Evolutionary conservation across 2,888 invertebrate genomes (phyloP).

Genomic region (Xylota sylvarum): DNA sequence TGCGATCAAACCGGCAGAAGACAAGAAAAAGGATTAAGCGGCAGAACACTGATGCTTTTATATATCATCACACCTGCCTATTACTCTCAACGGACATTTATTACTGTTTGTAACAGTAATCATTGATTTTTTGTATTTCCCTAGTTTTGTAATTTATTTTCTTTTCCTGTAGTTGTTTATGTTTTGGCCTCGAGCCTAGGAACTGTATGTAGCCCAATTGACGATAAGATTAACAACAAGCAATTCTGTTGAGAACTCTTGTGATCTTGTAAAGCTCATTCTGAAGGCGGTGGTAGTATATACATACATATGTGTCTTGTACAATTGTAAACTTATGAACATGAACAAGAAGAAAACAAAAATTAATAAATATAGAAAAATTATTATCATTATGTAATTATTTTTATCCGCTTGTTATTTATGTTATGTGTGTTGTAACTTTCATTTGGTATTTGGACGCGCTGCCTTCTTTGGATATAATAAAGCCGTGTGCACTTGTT

Average conservation of each 20-base stretch:
- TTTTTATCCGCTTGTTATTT: not conserved
- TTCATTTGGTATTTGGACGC: not conserved
- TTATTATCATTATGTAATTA: constrained; percentile 30
- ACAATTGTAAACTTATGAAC: constrained; percentile 53
- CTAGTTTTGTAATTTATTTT: constrained; percentile 72
- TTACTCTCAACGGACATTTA: constrained; percentile 60
- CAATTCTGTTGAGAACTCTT: constrained; percentile 9
- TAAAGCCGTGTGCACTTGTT: constrained; percentile 23
- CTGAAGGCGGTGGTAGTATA: constrained; percentile 25
- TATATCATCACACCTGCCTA: constrained; percentile 43
- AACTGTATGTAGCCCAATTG: constrained; percentile 21
- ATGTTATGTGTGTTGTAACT: not conserved
- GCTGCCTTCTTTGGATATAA: not conserved
- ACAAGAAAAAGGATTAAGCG: constrained; percentile 84
- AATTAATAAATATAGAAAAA: constrained; percentile 38
- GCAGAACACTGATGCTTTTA: constrained; percentile 26
- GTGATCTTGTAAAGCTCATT: constrained; percentile 14
- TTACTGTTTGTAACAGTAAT: constrained; percentile 66
- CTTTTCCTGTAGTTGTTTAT: constrained; percentile 10
- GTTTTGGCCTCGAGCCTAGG: constrained; percentile 16
- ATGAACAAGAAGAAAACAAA: constrained; percentile 18
- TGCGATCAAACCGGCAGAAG: constrained; percentile 80
- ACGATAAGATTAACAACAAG: constrained; percentile 15
- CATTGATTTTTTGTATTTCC: constrained; percentile 45
- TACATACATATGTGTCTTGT: constrained; percentile 45